phyloP scores from a whole-genome alignment of 2,797 vertebrate genomes.

The Sebastiscus tertius region DNA sequence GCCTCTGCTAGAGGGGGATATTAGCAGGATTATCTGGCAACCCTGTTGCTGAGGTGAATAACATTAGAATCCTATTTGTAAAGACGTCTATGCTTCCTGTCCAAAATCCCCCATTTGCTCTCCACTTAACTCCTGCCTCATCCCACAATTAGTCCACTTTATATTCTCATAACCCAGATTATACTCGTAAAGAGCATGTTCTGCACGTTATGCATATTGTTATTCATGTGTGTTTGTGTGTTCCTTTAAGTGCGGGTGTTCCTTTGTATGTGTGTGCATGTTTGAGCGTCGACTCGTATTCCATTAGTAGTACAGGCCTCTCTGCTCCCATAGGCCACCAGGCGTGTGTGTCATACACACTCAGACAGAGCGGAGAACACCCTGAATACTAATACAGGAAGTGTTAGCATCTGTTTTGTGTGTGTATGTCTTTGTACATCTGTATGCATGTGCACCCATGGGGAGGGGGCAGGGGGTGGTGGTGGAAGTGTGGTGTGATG shows the following conservation, averaged over 20 bases:
- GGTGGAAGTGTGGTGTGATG: conserved; percentile 29
- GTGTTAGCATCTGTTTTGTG: conserved; percentile 37
- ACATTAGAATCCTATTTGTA: conserved; percentile 73
- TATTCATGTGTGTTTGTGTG: conserved; percentile 10
- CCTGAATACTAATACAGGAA: conserved; percentile 66
- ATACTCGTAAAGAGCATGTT: conserved; percentile 9
- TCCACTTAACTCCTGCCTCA: conserved; percentile 31
- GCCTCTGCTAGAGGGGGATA: conserved; percentile 65
- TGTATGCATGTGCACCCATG: conserved; percentile 46
- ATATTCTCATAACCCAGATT: conserved; percentile 43
- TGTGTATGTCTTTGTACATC: conserved; percentile 36
- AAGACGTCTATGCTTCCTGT: conserved; percentile 49
- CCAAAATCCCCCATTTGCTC: conserved; percentile 47
- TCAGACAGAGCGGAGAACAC: conserved; percentile 29
- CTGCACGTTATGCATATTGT: not conserved
- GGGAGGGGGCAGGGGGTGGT: not conserved
- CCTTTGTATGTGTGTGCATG: not conserved
- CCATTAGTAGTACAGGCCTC: conserved; percentile 58
- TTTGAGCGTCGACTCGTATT: conserved; percentile 24
- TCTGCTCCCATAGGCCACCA: conserved; percentile 49
- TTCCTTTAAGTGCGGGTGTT: conserved; percentile 6
- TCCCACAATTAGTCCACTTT: conserved; percentile 56
- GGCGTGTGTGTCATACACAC: conserved; percentile 48
- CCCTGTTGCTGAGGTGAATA: conserved; percentile 72
- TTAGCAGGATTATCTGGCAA: conserved; percentile 79